Base-by-base conservation (phyloP, 2,797 vertebrate species). In the Tinamus major region DNA sequence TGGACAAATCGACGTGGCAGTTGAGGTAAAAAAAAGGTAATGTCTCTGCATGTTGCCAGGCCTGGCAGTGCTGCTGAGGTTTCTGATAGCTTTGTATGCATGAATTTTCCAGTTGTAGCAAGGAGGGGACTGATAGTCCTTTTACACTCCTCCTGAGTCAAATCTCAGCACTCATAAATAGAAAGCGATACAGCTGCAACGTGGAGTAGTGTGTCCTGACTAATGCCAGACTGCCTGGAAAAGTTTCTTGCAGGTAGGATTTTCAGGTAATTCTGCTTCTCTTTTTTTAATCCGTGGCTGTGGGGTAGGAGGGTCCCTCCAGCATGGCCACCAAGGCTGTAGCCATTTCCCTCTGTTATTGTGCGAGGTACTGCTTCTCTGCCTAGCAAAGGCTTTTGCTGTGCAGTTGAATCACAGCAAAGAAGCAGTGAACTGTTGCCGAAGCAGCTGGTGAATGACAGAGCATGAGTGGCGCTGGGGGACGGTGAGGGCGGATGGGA, bases 401-500 rank as follows among this genome's bases (percentile, higher is more conserved):
- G 49, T 62, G 12, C 37, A n/a, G 39, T 10, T 26, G 46, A 24
- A 71, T 37, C 4, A 3, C 44, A 69, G 87, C 69, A 91, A 88
- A 85, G 63, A 93, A 41, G 18, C 39, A 31, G 83, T 84, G 89
- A 90, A 61, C 70, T 92, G 79, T 76, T 91, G 79, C 79, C 80
- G 61, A 81, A 91, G 83, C 89, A 92, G 94, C 92, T 91, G 87
- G 89, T 75, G 69, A 86, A 42, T 85, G 77, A 78, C 87, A 78
- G 85, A 24, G 49, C 79, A 62, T 69, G 85, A 71, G 76, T 80
- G 79, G 69, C 20, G 0, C n/a, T 14, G 75, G 59, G 91, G 91
- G 48, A 64, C 67, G 33, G 46, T 87, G 79, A 93, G 72, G 79
- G 79, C 13, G 58, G 46, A 93, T 79, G 89, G 44, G 51, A 90